Base-by-base conservation (phyloP, 2,888 invertebrate species). In the Ochropacha duplaris region DNA sequence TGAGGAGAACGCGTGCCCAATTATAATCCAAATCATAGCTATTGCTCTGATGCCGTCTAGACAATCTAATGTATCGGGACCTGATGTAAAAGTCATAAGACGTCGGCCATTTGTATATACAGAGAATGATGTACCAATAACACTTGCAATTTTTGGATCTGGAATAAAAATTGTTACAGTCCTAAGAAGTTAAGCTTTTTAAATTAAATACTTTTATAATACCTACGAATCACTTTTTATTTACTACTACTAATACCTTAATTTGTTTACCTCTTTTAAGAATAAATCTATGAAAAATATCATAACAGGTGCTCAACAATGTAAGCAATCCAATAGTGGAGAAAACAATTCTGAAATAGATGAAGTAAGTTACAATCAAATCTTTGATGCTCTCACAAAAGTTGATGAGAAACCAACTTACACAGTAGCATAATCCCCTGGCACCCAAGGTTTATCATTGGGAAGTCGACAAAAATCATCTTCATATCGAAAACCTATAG, bases 1-100 rank as follows among this genome's bases (percentile, higher is more conserved):
- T 11, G 64, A 60, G 11, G 54, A 52, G 14, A 74, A 78, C 0
- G 76, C 68, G 55, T 92, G 92, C 0, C 86, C 86, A 12, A 85
- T 24, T 5, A 93, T 70, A 14, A 93, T 79, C 92, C 92, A 93
- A 24, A 83, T 59, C 79, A 90, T 89, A 14, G 89, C 85, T 0
- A 91, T 55, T 0, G 84, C 71, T 57, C 89, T 76, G 14, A 93
- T 78, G 0, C 92, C 93, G 65, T 90, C 83, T 19, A 92, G 64
- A 67, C 91, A 91, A 34, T 81, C 69, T 51, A 93, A 64, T 14
- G 77, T 71, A 9, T 76, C 76, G 2, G 78, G 58, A 14, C 65
- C 64, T 0, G 72, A 65, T 1, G 68, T 66, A 26, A 82, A 83
- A 1, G 74, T 78, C 5, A 86, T 71, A 2, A 92, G 64, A 9